Base-by-base conservation (phyloP, 2,888 invertebrate genomes). In the Drosophila sordidula region DNA sequence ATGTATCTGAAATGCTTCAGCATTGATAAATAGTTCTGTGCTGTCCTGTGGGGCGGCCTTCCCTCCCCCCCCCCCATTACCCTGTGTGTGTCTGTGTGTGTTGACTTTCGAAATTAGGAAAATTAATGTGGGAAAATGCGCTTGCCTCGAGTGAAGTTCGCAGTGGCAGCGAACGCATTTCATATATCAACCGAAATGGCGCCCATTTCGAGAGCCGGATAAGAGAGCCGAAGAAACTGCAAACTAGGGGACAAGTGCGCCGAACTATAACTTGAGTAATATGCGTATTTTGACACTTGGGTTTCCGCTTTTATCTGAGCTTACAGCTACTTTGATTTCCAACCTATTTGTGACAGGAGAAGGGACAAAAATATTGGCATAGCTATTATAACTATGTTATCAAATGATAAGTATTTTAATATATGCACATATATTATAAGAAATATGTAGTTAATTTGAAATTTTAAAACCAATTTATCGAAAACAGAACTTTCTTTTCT, bases 21-120 rank as follows among this genome's bases (percentile, higher is more conserved):
- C 90, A 86, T 90, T 90, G 90, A 89, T 89, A 87, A 89, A 89
- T 89, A 87, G 89, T 87, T 83, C 61, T 78, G 61, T 70, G 74
- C 70, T 79, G 72, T 84, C 81, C 81, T 75, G 44, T 65, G 87
- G 81, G 87, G 65, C 62, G 45, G 11, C 45, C 25, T 4, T n/a
- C 16, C 8, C 18, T 8, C 16, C 11, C 8, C 12, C 45, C 3
- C 26, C 9, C 29, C 3, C 34, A n/a, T n/a, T n/a, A 8, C 8
- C 5, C 22, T 16, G 12, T 26, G 18, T 46, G 34, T 47, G 41
- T 44, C 38, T 61, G 64, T 64, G 63, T 42, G 66, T 69, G 63
- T 69, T 83, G 78, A 70, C 75, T 82, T 70, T 76, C 63, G 78
- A 88, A 85, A 88, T 88, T 85, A 88, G 85, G 84, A 88, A 88